Evolutionary conservation across 2,888 invertebrate genomes (phyloP).

Genomic region (Himalopsyche anomala): DNA sequence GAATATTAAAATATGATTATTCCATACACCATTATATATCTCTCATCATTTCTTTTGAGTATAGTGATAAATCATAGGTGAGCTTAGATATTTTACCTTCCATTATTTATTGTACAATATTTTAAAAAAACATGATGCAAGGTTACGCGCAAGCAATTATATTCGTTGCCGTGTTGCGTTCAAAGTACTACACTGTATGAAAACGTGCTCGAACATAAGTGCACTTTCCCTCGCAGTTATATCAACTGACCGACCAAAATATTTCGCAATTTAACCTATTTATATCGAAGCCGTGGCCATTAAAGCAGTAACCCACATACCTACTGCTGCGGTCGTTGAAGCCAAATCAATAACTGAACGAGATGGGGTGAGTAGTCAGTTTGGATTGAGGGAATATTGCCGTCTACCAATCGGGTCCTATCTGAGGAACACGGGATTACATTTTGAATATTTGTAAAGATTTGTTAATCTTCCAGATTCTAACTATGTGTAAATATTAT

Average conservation of each 20-base stretch:
- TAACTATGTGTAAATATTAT: no score
- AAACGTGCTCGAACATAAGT: conserved; percentile 8
- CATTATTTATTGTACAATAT: no score
- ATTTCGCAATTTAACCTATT: conserved; percentile 31
- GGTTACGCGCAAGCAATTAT: background rate
- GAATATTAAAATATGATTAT: no score
- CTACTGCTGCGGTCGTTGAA: conserved; percentile 16
- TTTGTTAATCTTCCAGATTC: no score
- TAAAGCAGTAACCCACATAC: conserved; percentile 31
- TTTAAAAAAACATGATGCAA: background rate
- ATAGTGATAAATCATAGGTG: no score
- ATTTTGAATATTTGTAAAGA: no score
- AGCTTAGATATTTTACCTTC: no score
- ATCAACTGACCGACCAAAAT: conserved; percentile 30
- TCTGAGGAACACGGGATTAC: no score
- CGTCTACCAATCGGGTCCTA: background rate
- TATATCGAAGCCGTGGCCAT: conserved; percentile 9
- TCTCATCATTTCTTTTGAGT: no score
- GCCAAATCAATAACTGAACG: conserved; percentile 24
- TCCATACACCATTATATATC: no score
- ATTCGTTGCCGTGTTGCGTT: background rate
- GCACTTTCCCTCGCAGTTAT: conserved; percentile 34
- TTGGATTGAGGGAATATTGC: background rate
- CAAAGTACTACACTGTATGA: conserved; percentile 4
- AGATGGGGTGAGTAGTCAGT: conserved; percentile 12